A percentile compares a stretch with the other conserved stretches of the same genome.
Evolutionary conservation across 2,797 vertebrate genomes (phyloP).

Genomic region (Hirundo rustica): DNA sequence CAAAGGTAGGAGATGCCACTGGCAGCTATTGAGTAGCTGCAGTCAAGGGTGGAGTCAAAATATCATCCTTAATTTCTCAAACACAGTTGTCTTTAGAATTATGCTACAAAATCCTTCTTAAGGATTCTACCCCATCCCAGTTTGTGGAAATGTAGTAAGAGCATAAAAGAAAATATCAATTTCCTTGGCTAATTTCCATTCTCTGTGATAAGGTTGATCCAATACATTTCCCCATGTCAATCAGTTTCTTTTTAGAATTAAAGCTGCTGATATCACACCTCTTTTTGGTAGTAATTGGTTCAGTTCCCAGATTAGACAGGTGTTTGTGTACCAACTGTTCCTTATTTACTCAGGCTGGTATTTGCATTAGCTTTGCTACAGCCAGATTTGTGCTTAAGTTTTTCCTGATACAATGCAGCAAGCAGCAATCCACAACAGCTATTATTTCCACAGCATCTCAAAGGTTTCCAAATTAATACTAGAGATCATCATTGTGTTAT

Average conservation of each 20-base stretch:
- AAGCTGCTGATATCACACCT: background rate
- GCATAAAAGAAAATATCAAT: background rate
- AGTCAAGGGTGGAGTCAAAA: background rate
- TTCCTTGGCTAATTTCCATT: background rate
- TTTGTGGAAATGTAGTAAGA: background rate
- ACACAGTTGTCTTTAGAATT: background rate
- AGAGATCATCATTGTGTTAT: background rate
- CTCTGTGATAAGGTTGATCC: background rate
- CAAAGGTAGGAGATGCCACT: background rate
- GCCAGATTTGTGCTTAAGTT: slow-evolving; percentile 3
- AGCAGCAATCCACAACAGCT: background rate
- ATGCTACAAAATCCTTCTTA: background rate
- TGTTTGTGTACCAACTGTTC: background rate
- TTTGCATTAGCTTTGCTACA: slow-evolving; percentile 20
- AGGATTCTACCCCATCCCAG: background rate
- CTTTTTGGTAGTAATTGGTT: slow-evolving; percentile 1
- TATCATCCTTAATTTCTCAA: background rate
- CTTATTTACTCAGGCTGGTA: slow-evolving; percentile 22
- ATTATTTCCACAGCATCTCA: background rate
- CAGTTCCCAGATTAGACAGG: slow-evolving; percentile 7
- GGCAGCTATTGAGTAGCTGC: background rate
- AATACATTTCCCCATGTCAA: background rate
- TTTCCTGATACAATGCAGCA: background rate
- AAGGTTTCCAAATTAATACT: background rate
- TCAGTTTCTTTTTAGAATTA: background rate